Evolutionary conservation across 2,888 invertebrate genomes (phyloP).

Genomic region (Amblyjoppa fuscipennis): DNA sequence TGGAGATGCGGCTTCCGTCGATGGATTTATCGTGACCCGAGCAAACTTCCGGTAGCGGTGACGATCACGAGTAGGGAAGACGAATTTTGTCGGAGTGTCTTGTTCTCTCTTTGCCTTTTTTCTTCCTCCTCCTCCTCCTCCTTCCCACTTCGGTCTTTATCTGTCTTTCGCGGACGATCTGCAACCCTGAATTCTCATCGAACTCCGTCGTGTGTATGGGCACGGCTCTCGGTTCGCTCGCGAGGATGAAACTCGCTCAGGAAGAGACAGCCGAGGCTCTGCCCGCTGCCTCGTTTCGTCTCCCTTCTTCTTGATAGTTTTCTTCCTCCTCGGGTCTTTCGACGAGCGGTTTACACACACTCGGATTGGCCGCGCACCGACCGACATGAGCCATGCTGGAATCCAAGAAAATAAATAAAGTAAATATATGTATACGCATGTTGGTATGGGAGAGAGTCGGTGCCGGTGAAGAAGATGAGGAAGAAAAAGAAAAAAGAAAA

Average conservation of each 20-base stretch:
- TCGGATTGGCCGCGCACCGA: slow-evolving; percentile 23
- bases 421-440: slow-evolving; percentile 65
- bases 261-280: slow-evolving; percentile 49
- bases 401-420: slow-evolving; percentile 73
- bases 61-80: background rate
- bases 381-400: slow-evolving; percentile 28
- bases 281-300: slow-evolving; percentile 42
- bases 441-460: slow-evolving; percentile 17
- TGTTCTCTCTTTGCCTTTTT: background rate
- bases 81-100: background rate
- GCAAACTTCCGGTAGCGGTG: slow-evolving; percentile 7
- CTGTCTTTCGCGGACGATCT: slow-evolving; percentile 62
- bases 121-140: background rate
- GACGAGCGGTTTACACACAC: slow-evolving; percentile 20
- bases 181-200: slow-evolving; percentile 73
- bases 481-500: slow-evolving; percentile 66
- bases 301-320: slow-evolving; percentile 45
- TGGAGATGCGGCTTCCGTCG: background rate
- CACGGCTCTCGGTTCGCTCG: slow-evolving; percentile 61
- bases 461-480: slow-evolving; percentile 54
- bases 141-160: slow-evolving; percentile 2
- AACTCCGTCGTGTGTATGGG: slow-evolving; percentile 60
- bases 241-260: slow-evolving; percentile 59
- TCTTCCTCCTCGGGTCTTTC: slow-evolving; percentile 39
- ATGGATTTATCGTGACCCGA: background rate